Conservation (phyloP, 2,797 vertebrate species). For the Gallirallus australis region DNA sequence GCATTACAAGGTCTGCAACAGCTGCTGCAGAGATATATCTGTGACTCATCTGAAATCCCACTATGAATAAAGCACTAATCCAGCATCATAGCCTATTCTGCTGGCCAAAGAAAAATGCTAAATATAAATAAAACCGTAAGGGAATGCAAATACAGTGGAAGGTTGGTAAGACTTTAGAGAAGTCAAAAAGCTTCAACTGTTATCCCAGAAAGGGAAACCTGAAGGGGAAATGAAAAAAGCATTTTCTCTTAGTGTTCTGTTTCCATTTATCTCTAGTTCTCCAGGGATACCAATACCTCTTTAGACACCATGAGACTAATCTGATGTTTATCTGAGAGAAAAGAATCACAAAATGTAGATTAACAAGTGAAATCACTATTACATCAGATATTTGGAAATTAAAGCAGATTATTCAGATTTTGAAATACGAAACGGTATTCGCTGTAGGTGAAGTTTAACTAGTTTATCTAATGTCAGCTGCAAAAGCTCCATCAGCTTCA, state of each 20-base stretch:
- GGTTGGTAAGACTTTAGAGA: background rate
- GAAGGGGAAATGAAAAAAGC: background rate
- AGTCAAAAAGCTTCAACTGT: background rate
- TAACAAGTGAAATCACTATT: background rate
- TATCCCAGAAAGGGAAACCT: background rate
- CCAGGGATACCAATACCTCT: background rate
- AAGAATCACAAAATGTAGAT: background rate
- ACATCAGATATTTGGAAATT: background rate
- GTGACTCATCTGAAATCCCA: slow-evolving; percentile 62
- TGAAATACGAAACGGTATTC: background rate
- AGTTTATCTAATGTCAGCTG: background rate
- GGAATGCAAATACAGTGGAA: background rate
- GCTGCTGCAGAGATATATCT: slow-evolving; percentile 57
- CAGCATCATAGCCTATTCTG: slow-evolving; percentile 24
- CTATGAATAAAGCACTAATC: slow-evolving; percentile 47
- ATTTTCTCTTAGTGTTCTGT: background rate
- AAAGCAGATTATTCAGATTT: slow-evolving; percentile 2
- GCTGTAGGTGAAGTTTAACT: background rate
- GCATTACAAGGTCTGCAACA: slow-evolving; percentile 61
- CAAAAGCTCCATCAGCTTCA: background rate
- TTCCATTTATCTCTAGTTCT: background rate
- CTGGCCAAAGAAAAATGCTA: slow-evolving; percentile 30
- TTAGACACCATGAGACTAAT: background rate
- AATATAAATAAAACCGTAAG: slow-evolving; percentile 30
- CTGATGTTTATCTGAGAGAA: background rate